These are phyloP conservation scores for Enteromius argenteus DNA, from an alignment of 2,797 vertebrate species.

Conservation along the genomic window DNA sequence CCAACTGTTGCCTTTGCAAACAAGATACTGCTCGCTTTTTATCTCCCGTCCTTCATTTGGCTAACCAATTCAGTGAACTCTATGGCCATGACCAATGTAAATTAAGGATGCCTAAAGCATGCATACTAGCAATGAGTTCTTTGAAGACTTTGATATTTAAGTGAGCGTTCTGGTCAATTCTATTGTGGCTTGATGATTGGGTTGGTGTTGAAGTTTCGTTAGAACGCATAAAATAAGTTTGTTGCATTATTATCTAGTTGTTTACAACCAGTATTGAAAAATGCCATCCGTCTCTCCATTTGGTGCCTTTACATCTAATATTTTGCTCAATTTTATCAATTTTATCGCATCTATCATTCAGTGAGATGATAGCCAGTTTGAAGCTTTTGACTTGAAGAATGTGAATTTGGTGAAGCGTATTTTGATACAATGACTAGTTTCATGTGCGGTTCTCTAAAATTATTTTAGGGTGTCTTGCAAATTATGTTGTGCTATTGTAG, in stretches of 20 bases:
- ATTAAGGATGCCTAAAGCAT: constrained; percentile 72
- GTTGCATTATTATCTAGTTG: not conserved
- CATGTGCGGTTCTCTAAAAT: no score
- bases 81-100: constrained; percentile 78
- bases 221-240: not conserved
- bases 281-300: not conserved
- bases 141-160: constrained; percentile 13
- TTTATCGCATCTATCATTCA: not conserved
- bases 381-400: not conserved
- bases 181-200: not conserved
- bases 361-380: not conserved
- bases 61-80: not conserved
- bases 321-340: not conserved
- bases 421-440: not conserved
- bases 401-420: not conserved
- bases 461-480: not conserved
- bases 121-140: constrained; percentile 58
- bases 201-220: not conserved
- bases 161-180: not conserved
- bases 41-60: not conserved
- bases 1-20: not conserved
- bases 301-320: not conserved
- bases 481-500: not conserved
- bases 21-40: not conserved
- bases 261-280: not conserved